A percentile compares a stretch with the other conserved stretches of the same genome.
Conservation (phyloP, 1,140 invertebrate species). For the Zaprionus capensis region DNA sequence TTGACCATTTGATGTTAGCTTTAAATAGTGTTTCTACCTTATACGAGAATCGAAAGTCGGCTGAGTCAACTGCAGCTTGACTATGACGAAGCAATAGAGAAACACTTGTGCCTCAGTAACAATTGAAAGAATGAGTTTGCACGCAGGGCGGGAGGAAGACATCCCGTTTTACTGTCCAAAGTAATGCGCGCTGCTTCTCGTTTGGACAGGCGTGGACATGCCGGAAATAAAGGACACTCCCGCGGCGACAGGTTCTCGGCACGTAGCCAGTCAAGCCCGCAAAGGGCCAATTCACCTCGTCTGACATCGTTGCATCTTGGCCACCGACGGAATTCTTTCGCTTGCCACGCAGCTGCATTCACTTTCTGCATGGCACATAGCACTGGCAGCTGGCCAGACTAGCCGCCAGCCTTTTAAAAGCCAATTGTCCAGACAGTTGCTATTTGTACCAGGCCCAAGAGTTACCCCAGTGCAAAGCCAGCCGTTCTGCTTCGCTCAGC, state of each 20-base stretch:
- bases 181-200: constrained; percentile 22
- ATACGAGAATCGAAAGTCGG: neutral
- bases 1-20: neutral
- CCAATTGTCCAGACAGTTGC: constrained; percentile 29
- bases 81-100: constrained; percentile 4
- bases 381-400: constrained; percentile 48
- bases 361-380: neutral
- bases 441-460: constrained; percentile 4
- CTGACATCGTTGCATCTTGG: constrained; percentile 27
- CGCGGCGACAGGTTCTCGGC: constrained; percentile 49
- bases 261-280: constrained; percentile 35
- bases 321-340: constrained; percentile 31
- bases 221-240: constrained; percentile 37
- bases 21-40: constrained; percentile 11
- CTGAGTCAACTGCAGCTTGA: neutral
- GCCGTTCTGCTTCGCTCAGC: neutral
- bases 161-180: neutral
- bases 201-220: constrained; percentile 42
- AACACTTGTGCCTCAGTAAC: constrained; percentile 23
- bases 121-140: constrained; percentile 25
- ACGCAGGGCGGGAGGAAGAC: neutral
- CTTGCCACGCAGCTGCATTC: constrained; percentile 19
- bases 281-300: constrained; percentile 23
- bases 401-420: constrained; percentile 36
- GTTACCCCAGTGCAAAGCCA: neutral